Conservation (phyloP, 1,140 invertebrate genomes). For the Achroia grisella region DNA sequence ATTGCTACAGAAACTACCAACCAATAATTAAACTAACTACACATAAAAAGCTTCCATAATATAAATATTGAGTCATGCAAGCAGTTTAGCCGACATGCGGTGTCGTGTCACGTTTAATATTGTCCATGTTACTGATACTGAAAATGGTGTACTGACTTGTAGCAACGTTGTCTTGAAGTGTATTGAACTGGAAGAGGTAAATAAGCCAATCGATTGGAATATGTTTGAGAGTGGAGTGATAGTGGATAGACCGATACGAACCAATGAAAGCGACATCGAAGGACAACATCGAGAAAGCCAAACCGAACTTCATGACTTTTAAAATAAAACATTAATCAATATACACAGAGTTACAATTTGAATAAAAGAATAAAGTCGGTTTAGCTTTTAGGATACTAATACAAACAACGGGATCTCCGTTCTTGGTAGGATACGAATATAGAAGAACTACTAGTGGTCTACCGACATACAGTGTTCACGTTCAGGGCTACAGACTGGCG, state of each 20-base stretch:
- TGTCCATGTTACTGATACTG: slow-evolving; percentile 9
- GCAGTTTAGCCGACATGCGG: slow-evolving; percentile 58
- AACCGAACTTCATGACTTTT: slow-evolving; percentile 34
- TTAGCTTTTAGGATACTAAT: slow-evolving; percentile 54
- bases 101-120: slow-evolving; percentile 40
- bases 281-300: slow-evolving; percentile 63
- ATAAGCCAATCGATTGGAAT: slow-evolving; percentile 32
- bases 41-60: slow-evolving; percentile 66
- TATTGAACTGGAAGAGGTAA: slow-evolving; percentile 29
- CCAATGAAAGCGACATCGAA: slow-evolving; percentile 70
- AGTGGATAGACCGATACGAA: slow-evolving; percentile 64
- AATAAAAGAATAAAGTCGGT: slow-evolving; percentile 28
- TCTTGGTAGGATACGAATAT: slow-evolving; percentile 54
- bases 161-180: slow-evolving; percentile 30
- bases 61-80: slow-evolving; percentile 61
- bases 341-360: background rate
- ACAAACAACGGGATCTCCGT: slow-evolving; percentile 62
- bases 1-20: background rate
- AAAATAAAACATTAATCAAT: too few species aligned
- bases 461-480: slow-evolving; percentile 54
- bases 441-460: slow-evolving; percentile 70
- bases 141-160: slow-evolving; percentile 26
- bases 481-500: slow-evolving; percentile 55
- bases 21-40: slow-evolving; percentile 27
- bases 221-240: slow-evolving; percentile 52